Percentiles rank a stretch among this genome's conserved stretches.
Evolutionary conservation across 2,113 vertebrate species (phyloP).

Genomic region (Anarrhichthys ocellatus): DNA sequence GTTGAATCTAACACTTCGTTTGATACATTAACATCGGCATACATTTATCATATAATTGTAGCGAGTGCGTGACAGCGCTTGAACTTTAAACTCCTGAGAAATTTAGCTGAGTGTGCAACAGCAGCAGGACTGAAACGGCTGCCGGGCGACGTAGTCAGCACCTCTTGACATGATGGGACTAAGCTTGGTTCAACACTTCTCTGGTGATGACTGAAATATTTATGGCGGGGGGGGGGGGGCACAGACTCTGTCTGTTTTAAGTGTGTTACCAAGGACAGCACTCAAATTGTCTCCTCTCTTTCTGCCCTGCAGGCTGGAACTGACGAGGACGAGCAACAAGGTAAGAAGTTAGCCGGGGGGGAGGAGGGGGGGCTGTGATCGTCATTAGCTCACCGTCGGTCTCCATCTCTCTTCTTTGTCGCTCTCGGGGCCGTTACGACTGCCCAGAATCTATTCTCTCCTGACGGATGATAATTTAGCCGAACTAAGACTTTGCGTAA

Average conservation of each 20-base stretch:
- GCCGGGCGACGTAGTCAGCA: constrained; percentile 9
- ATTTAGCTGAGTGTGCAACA: background rate
- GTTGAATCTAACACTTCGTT: too few species aligned
- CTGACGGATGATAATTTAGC: constrained; percentile 49
- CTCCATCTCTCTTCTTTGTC: constrained; percentile 21
- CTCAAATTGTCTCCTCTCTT: constrained; percentile 33
- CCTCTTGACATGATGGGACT: constrained; percentile 23
- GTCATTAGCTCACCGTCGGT: constrained; percentile 31
- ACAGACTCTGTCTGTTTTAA: constrained; percentile 30
- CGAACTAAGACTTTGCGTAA: constrained; percentile 57
- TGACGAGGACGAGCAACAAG: constrained; percentile 34
- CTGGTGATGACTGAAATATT: constrained; percentile 50
- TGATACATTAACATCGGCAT: background rate
- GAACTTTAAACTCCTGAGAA: background rate
- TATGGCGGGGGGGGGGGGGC: constrained; percentile 6
- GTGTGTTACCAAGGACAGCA: constrained; percentile 14
- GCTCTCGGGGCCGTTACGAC: background rate
- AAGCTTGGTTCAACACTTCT: constrained; percentile 16
- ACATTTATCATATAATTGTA: background rate
- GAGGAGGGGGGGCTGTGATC: background rate
- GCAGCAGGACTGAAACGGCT: constrained; percentile 13
- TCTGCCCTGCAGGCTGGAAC: constrained; percentile 27
- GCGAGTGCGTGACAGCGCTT: background rate
- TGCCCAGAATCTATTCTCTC: constrained; percentile 37
- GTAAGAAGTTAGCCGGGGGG: constrained; percentile 41